Base-by-base conservation (phyloP, 2,797 vertebrate species). In the Clarias platycephalus region DNA sequence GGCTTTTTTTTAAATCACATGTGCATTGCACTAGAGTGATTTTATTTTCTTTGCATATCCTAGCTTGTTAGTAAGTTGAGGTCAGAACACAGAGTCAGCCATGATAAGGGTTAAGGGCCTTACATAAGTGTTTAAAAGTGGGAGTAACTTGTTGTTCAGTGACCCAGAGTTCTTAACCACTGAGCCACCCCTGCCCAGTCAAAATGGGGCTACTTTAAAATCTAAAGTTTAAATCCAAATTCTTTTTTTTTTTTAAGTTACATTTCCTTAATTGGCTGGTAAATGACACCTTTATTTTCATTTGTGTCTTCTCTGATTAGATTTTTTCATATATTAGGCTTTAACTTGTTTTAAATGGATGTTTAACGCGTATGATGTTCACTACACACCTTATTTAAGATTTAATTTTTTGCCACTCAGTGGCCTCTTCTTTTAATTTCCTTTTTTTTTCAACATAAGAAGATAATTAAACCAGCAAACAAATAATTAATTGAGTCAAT, bases 401-500 rank as follows among this genome's bases (percentile, higher is more conserved):
- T 37, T 40, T 2, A 2, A 12, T 12, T 82, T 82, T 75, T 86
- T 62, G 28, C 86, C 71, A 74, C 91, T 93, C 89, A 92, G 93
- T 94, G 93, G 91, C 75, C 81, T 83, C 80, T 81, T 86, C 63
- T 88, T 10, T 88, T 88, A 88, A 88, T 87, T 87, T 85, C 81
- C 88, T 13, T 76, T 76, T 86, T 31, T 94, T 95, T 94, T 94
- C 92, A 89, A 93, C 93, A 95, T 94, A 92, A 85, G 90, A 94
- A 92, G 94, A 95, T 95, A 94, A 95, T 95, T 95, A 94, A 95
- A 95, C 94, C 93, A 89, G 93, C 93, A 95, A 96, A 95, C 95
- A 96, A 95, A 96, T 95, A 94, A 96, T 95, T 95, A 95, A 94
- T 94, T 92, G 94, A 95, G 94, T 95, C 94, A 95, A 94, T 94